Evolutionary conservation across 2,797 vertebrate species (phyloP).

Genomic region (Ispidina lecontei): DNA sequence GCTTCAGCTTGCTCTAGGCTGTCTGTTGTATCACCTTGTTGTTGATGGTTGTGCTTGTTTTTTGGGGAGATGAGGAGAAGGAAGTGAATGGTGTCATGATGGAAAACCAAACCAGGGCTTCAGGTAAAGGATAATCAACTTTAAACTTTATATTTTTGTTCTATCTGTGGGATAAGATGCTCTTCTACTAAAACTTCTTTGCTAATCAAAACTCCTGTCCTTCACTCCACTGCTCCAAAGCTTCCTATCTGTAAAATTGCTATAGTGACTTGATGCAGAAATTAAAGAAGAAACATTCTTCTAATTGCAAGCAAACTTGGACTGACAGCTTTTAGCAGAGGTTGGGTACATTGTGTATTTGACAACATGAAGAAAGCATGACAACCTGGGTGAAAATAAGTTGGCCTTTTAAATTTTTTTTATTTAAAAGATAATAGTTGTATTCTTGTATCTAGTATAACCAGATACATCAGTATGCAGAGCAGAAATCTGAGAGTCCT

Average conservation of each 20-base stretch:
- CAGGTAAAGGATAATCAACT: not conserved
- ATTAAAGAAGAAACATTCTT: not conserved
- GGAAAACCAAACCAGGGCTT: not conserved
- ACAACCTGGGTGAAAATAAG: not conserved
- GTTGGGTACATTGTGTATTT: not conserved
- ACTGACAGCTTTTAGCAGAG: not conserved
- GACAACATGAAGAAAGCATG: not conserved
- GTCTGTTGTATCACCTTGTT: not conserved
- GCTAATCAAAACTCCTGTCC: not conserved
- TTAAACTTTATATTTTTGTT: not conserved
- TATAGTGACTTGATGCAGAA: not conserved
- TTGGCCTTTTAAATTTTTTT: not conserved
- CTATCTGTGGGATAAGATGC: not conserved
- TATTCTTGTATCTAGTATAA: not conserved
- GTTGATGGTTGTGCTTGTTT: not conserved
- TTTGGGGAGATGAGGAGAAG: not conserved
- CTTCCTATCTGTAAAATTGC: not conserved
- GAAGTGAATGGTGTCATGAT: not conserved
- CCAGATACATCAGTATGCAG: slow-evolving; percentile 2
- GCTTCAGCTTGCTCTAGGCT: not conserved
- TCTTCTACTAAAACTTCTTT: not conserved
- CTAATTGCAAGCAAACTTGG: not conserved
- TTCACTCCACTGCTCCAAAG: not conserved
- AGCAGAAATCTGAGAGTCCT: not conserved
- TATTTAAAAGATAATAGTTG: not conserved